Evolutionary conservation across 2,113 vertebrate species (phyloP).

Genomic region (Felis catus): DNA sequence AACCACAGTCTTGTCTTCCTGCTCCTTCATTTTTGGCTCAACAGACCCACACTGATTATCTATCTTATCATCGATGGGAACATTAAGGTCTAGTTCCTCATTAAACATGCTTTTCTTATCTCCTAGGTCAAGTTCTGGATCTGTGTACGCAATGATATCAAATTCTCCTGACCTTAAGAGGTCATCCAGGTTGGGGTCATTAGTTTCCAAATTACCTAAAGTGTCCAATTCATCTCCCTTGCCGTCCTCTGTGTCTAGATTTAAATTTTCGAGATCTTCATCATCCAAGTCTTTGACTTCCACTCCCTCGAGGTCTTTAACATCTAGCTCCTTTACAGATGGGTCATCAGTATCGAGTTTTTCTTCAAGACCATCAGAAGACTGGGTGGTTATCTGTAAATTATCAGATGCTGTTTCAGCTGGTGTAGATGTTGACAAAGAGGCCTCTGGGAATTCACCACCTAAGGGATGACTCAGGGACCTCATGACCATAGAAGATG

Average conservation of each 20-base stretch:
- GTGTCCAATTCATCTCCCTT: constrained; percentile 96
- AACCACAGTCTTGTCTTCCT: constrained; percentile 73
- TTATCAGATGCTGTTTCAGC: constrained; percentile 74
- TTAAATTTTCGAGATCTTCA: constrained; percentile 95
- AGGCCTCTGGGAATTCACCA: constrained; percentile 86
- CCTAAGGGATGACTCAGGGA: constrained; percentile 89
- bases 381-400: constrained; percentile 78
- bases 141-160: constrained; percentile 97
- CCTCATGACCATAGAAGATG: constrained; percentile 86
- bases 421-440: constrained; percentile 82
- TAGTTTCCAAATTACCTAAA: constrained; percentile 91
- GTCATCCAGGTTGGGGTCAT: constrained; percentile 96
- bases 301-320: constrained; percentile 90
- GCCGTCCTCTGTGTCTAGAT: constrained; percentile 95
- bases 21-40: constrained; percentile 82
- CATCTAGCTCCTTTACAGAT: constrained; percentile 96
- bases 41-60: constrained; percentile 81
- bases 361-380: constrained; percentile 89
- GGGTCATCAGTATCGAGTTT: constrained; percentile 95
- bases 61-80: constrained; percentile 90
- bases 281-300: constrained; percentile 98
- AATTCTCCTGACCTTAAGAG: constrained; percentile 96
- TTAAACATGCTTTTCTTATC: constrained; percentile 99
- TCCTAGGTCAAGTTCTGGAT: constrained; percentile 95
- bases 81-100: constrained; percentile 94